Evolutionary conservation across 2,113 vertebrate species (phyloP), one percentile per base, ranked within the genome.

Genomic region (Oncorhynchus keta): DNA sequence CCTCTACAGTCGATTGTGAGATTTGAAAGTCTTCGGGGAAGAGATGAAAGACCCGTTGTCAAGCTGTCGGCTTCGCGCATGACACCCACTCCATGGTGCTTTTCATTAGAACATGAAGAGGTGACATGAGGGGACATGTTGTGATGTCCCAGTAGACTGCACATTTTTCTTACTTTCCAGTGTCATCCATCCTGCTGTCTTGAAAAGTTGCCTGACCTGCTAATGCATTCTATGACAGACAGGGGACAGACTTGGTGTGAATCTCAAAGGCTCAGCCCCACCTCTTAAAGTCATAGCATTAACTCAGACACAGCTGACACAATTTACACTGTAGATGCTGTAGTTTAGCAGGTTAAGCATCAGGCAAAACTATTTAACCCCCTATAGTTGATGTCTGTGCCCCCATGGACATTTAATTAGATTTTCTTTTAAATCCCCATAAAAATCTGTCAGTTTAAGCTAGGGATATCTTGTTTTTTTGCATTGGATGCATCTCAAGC

Each of bases 141-240:
- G 76, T 87, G 88, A 92, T 89, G 82, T 89, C 89, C 78, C 83
- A 85, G 80, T 85, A 78, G 83, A 86, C 85, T 86, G 84, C 81
- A 82, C 85, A 55, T 76, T 76, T 82, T 89, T 76, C 62, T 86
- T 39, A 20, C 13, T 72, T 83, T 78, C 75, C 51, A 5, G 69
- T 89, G 86, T 85, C 87, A 85, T 84, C 81, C 66, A 66, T 84
- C 81, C 81, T 72, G 78, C 84, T 88, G 88, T 83, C 85, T 84
- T 61, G 75, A 86, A 87, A 90, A 84, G 83, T 79, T 57, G 49
- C 45, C 72, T 83, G 76, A 86, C 88, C 85, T 77, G 77, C 70
- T 79, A 65, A 72, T 66, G 68, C 75, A 75, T 79, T 78, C 75
- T 55, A 74, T 59, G 71, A 81, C 73, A 85, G 73, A 81, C 30